phyloP scores from a whole-genome alignment of 1,140 invertebrate species.

The Euura lappo region DNA sequence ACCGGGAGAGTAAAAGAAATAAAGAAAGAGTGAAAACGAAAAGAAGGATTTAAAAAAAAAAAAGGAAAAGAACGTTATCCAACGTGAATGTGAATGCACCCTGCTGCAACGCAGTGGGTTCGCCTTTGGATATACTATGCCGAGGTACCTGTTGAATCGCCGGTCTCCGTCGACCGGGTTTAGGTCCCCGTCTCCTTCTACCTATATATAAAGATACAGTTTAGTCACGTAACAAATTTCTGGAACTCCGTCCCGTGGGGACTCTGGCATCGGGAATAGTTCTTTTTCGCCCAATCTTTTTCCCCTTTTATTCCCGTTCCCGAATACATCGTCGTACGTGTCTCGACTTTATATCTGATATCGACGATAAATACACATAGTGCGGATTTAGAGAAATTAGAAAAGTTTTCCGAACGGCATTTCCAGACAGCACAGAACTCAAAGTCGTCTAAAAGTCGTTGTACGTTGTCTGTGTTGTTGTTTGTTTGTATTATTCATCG shows the following conservation, averaged over 20 bases:
- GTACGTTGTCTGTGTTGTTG: too few species aligned
- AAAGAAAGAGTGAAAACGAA: background rate
- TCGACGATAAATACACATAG: too few species aligned
- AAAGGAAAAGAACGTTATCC: too few species aligned
- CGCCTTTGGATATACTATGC: background rate
- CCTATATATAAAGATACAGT: background rate
- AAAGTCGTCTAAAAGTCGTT: too few species aligned
- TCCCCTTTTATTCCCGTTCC: background rate
- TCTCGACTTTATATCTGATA: too few species aligned
- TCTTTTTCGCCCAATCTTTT: background rate
- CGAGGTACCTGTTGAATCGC: constrained; percentile 1
- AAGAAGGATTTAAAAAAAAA: background rate
- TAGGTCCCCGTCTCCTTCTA: background rate
- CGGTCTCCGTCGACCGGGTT: background rate
- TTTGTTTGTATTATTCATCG: too few species aligned
- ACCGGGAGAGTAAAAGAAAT: background rate
- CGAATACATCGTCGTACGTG: background rate
- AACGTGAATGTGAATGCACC: background rate
- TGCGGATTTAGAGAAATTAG: too few species aligned
- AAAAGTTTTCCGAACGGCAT: too few species aligned
- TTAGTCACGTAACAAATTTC: background rate
- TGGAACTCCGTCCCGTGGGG: background rate
- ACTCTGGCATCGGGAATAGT: background rate
- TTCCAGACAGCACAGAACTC: too few species aligned
- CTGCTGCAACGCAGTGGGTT: background rate